Evolutionary conservation across 2,113 vertebrate genomes (phyloP).

Genomic region (Procavia capensis): DNA sequence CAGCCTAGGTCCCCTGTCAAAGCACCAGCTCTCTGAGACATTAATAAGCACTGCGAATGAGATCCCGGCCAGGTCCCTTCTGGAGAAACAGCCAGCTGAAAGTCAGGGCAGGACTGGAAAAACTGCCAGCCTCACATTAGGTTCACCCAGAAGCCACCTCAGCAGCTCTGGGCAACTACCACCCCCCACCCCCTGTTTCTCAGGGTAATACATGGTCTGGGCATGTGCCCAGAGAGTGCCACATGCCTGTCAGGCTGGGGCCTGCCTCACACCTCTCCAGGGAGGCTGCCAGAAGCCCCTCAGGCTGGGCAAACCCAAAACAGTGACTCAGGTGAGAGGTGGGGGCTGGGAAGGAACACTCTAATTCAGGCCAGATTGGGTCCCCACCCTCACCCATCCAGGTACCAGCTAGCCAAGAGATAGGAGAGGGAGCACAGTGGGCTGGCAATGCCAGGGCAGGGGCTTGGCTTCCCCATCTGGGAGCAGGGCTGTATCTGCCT

Average conservation of each 20-base stretch:
- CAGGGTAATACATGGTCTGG: constrained; percentile 41
- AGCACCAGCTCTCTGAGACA: neutral
- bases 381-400: neutral
- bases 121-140: neutral
- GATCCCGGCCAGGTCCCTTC: neutral
- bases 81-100: neutral
- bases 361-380: neutral
- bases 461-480: neutral
- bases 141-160: constrained; percentile 2
- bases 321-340: constrained; percentile 49
- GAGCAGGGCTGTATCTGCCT: neutral
- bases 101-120: neutral
- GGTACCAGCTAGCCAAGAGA: neutral
- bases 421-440: neutral
- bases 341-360: neutral
- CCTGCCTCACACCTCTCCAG: constrained; percentile 61
- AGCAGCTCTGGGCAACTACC: neutral
- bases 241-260: constrained; percentile 67
- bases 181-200: neutral
- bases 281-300: constrained; percentile 62
- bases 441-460: neutral
- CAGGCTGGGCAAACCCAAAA: constrained; percentile 53
- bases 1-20: neutral
- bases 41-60: neutral
- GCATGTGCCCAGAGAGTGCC: constrained; percentile 65